Conservation (phyloP, 2,888 invertebrate genomes). For the Campopleginae sp. region DNA sequence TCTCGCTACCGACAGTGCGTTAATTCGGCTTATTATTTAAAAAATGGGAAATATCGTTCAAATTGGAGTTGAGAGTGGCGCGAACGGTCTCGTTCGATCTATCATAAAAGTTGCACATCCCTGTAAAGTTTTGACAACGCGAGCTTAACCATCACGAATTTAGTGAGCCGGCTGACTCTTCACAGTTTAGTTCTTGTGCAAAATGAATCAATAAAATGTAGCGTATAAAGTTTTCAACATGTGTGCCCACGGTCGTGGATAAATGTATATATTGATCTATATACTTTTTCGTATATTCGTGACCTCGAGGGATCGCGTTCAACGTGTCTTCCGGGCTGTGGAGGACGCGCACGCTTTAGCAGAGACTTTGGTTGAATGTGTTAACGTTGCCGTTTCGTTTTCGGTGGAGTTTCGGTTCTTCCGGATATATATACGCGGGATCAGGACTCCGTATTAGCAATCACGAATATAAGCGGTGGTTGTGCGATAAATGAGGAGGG, state of each 20-base stretch:
- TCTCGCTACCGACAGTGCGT: background rate
- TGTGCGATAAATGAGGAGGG: constrained; percentile 21
- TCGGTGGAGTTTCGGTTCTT: constrained; percentile 47
- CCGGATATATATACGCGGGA: constrained; percentile 22
- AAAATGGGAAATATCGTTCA: background rate
- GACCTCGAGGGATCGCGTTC: constrained; percentile 62
- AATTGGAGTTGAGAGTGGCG: background rate
- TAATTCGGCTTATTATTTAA: background rate
- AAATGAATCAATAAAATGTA: constrained; percentile 32
- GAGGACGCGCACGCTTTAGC: constrained; percentile 76
- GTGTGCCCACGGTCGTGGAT: background rate
- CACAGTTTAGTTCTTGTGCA: background rate
- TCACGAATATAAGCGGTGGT: constrained; percentile 74
- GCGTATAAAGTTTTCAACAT: constrained; percentile 11
- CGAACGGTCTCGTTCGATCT: background rate
- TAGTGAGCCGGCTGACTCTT: background rate
- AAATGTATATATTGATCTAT: background rate
- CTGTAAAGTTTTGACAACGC: background rate
- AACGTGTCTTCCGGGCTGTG: constrained; percentile 72
- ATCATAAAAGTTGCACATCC: background rate
- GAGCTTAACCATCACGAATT: background rate
- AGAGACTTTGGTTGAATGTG: constrained; percentile 77
- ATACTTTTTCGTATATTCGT: constrained; percentile 57
- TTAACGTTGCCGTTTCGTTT: constrained; percentile 62
- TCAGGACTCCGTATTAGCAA: constrained; percentile 72